Conservation (phyloP, 2,113 vertebrate species). For the Barnardius zonarius region DNA sequence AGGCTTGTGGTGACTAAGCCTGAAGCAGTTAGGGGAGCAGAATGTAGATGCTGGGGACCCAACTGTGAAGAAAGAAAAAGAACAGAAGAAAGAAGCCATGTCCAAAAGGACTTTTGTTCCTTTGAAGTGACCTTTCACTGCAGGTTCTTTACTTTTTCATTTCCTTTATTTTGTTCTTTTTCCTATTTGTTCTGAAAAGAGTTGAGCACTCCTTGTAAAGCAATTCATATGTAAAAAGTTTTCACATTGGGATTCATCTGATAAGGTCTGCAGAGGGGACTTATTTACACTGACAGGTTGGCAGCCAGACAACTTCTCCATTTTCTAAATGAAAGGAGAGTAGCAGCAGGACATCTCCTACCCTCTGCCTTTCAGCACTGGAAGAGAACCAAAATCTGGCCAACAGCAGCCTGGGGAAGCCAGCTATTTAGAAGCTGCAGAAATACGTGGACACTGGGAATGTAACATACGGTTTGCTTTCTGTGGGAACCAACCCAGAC, state of each 20-base stretch:
- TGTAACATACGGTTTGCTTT: constrained; percentile 20
- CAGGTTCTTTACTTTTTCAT: constrained; percentile 8
- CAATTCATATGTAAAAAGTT: constrained; percentile 61
- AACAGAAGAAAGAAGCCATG: background rate
- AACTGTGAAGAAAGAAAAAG: background rate
- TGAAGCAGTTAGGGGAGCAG: background rate
- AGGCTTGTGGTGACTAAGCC: background rate
- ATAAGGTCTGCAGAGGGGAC: constrained; percentile 22
- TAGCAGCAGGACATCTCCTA: constrained; percentile 55
- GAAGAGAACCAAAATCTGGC: constrained; percentile 31
- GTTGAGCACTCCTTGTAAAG: background rate
- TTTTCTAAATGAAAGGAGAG: constrained; percentile 62
- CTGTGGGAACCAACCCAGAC: constrained; percentile 25
- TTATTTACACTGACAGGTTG: constrained; percentile 52
- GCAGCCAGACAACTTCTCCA: constrained; percentile 54
- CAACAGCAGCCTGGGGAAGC: background rate
- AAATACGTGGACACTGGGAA: background rate
- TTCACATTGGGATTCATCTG: constrained; percentile 34
- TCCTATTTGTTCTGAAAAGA: constrained; percentile 4
- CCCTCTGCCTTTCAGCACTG: background rate
- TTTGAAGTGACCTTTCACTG: constrained; percentile 4
- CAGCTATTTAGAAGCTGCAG: constrained; percentile 2
- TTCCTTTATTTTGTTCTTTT: constrained; percentile 26
- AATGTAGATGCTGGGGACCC: background rate
- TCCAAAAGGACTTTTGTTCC: background rate